These are phyloP conservation scores for Tinamus major DNA, from an alignment of 2,797 vertebrate species.

Conservation along the genomic window DNA sequence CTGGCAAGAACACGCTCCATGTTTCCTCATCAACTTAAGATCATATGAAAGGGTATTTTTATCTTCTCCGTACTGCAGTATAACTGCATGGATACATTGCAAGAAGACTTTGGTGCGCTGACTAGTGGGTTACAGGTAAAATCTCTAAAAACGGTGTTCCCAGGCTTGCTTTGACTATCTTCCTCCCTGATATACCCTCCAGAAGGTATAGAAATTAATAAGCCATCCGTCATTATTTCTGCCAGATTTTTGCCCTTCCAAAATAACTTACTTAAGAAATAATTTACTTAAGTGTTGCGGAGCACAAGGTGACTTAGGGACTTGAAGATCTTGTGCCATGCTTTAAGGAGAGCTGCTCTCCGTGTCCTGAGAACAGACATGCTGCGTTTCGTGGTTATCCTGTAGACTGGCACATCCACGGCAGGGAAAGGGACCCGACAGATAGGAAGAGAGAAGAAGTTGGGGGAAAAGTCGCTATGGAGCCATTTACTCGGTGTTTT, in stretches of 20 bases:
- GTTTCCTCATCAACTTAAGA: neutral
- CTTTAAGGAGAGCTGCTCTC: neutral
- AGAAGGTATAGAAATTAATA: neutral
- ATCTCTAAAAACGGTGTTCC: neutral
- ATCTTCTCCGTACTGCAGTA: accelerated
- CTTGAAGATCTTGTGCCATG: neutral
- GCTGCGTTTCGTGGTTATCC: no score
- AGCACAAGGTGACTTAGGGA: constrained; percentile 1
- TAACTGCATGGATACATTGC: neutral
- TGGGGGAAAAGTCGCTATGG: no score
- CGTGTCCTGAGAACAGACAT: neutral
- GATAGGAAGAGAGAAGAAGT: no score
- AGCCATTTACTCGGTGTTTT: no score
- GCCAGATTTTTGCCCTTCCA: neutral
- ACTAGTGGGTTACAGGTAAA: neutral
- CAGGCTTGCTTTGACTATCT: accelerated
- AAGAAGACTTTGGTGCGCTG: neutral
- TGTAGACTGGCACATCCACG: no score
- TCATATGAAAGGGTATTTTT: neutral
- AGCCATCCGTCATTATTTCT: neutral
- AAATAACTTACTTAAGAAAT: neutral
- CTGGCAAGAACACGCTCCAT: constrained; percentile 1
- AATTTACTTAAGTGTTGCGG: neutral
- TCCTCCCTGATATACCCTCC: neutral
- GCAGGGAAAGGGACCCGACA: no score